Percentiles rank a stretch among this genome's conserved stretches.
These are phyloP conservation scores for Quiscalus mexicanus DNA, from an alignment of 2,113 vertebrate genomes.

Conservation along the genomic window DNA sequence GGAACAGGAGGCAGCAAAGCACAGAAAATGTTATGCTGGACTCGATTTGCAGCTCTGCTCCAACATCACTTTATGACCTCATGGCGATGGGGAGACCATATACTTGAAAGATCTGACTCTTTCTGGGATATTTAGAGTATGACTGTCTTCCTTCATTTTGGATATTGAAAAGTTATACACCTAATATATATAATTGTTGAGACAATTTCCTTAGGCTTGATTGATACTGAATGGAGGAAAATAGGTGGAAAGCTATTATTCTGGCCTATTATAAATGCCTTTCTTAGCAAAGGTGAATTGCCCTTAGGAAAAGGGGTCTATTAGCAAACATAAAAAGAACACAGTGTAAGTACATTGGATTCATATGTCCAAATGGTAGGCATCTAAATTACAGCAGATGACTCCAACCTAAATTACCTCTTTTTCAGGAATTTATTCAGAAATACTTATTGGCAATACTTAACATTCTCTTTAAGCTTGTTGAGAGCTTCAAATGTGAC, in stretches of 20 bases:
- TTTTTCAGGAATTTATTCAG: not conserved
- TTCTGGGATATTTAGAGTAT: not conserved
- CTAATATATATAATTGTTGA: not conserved
- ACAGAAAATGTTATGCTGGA: not conserved
- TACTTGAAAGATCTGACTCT: not conserved
- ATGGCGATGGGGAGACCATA: not conserved
- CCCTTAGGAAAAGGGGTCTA: not conserved
- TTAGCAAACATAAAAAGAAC: not conserved
- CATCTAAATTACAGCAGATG: not conserved
- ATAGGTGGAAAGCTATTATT: not conserved
- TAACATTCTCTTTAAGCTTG: not conserved
- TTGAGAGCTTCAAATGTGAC: not conserved
- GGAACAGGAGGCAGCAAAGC: conserved; percentile 9
- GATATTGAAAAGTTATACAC: not conserved
- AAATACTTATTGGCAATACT: not conserved
- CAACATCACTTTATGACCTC: not conserved
- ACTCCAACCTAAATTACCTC: not conserved
- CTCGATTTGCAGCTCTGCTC: not conserved
- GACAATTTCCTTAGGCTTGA: not conserved
- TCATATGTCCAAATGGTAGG: not conserved
- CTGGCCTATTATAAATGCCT: not conserved
- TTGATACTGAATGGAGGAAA: not conserved
- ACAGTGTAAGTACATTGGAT: not conserved
- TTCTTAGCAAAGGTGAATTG: not conserved
- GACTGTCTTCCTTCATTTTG: not conserved